These are phyloP conservation scores for Lepidochitona cinerea DNA, from an alignment of 2,888 invertebrate genomes.

Conservation along the genomic window DNA sequence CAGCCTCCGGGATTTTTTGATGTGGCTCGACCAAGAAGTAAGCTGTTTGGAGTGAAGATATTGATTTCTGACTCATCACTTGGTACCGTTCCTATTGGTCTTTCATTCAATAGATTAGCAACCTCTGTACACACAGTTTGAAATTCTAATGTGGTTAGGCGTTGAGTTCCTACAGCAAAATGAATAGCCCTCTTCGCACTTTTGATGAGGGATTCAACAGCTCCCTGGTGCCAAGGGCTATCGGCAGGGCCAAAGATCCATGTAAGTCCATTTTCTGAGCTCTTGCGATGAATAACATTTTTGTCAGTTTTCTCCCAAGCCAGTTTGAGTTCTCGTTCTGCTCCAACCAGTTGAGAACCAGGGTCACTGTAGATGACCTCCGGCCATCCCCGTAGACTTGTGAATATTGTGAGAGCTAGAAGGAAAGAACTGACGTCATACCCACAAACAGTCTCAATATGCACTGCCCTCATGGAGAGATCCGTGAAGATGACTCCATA, in stretches of 20 bases:
- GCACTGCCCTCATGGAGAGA: constrained; percentile 4
- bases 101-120: constrained; percentile 8
- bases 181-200: constrained; percentile 2
- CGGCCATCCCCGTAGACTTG: constrained; percentile 11
- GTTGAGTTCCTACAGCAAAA: constrained; percentile 7
- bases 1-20: constrained; percentile 1
- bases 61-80: constrained; percentile 3
- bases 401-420: neutral
- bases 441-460: constrained; percentile 12
- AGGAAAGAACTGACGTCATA: constrained; percentile 2
- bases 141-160: constrained; percentile 1
- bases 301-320: constrained; percentile 1
- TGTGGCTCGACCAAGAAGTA: constrained; percentile 1
- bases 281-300: neutral
- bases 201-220: constrained; percentile 9
- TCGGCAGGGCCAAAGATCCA: constrained; percentile 13
- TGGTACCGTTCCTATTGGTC: too few species aligned
- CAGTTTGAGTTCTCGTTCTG: constrained; percentile 5
- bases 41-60: constrained; percentile 2
- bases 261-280: neutral
- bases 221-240: constrained; percentile 13
- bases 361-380: constrained; percentile 8
- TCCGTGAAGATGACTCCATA: neutral
- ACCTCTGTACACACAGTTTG: constrained; percentile 7
- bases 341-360: constrained; percentile 13